A percentile compares a stretch with the other conserved stretches of the same genome.
phyloP scores from a whole-genome alignment of 2,888 invertebrate species.

The Callyntrura guangdongensis region DNA sequence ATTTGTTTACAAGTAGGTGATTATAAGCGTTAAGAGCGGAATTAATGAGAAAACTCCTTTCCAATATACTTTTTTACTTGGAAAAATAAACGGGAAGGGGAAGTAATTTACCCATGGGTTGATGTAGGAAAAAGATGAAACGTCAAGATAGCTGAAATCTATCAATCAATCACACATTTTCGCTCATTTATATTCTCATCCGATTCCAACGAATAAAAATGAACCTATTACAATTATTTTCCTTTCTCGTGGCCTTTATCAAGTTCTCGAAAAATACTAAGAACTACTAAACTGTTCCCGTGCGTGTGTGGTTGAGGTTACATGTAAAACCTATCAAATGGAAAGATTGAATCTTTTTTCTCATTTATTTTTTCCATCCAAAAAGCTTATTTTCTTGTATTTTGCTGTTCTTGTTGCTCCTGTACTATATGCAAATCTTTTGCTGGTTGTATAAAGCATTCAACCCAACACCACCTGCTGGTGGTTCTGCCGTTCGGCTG shows the following conservation, averaged over 20 bases:
- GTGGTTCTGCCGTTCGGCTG: slow-evolving; percentile 32
- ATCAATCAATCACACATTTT: slow-evolving; percentile 68
- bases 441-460: neutral
- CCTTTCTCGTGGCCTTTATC: slow-evolving; percentile 2
- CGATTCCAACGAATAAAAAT: slow-evolving; percentile 11
- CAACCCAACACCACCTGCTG: slow-evolving; percentile 68
- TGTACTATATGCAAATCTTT: neutral
- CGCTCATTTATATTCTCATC: slow-evolving; percentile 38
- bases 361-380: neutral
- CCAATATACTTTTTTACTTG: neutral
- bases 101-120: slow-evolving; percentile 48
- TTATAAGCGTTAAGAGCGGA: neutral
- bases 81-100: neutral
- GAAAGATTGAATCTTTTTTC: slow-evolving; percentile 8
- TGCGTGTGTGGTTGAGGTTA: slow-evolving; percentile 1
- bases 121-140: slow-evolving; percentile 54
- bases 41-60: neutral
- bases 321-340: neutral
- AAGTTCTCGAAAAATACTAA: neutral
- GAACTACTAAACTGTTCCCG: neutral
- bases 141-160: slow-evolving; percentile 69
- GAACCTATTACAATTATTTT: neutral
- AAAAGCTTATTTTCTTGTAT: neutral
- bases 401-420: neutral
- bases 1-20: neutral